phyloP scores from a whole-genome alignment of 1,140 invertebrate genomes.

The Hermetia illucens region DNA sequence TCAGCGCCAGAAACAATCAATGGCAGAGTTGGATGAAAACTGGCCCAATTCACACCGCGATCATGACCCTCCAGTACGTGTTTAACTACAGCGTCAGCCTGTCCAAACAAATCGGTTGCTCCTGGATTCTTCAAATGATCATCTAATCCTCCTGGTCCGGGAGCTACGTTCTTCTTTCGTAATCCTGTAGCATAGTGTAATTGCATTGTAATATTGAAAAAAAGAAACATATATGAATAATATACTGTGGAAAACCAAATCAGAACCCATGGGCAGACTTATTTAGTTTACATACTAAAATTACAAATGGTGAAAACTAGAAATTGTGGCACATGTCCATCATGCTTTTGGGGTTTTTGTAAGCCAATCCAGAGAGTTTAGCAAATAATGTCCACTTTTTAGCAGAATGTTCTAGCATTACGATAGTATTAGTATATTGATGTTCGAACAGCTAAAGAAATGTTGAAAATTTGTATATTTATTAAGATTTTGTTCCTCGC shows the following conservation, averaged over 20 bases:
- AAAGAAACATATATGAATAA: not conserved
- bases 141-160: slow-evolving; percentile 78
- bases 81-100: slow-evolving; percentile 94
- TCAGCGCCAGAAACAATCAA: slow-evolving; percentile 96
- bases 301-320: not conserved
- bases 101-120: slow-evolving; percentile 88
- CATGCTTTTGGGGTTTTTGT: no score
- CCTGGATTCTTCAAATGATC: slow-evolving; percentile 80
- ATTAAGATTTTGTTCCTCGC: no score
- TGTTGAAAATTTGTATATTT: no score
- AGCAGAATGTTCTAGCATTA: no score
- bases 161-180: slow-evolving; percentile 94
- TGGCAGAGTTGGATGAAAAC: slow-evolving; percentile 89
- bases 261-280: not conserved
- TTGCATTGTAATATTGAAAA: not conserved
- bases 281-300: not conserved
- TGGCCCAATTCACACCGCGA: slow-evolving; percentile 96
- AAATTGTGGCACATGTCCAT: no score
- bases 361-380: no score
- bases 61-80: slow-evolving; percentile 97
- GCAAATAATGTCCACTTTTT: no score
- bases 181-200: slow-evolving; percentile 38
- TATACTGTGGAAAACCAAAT: slow-evolving; percentile 1
- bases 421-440: no score
- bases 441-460: no score